Evolutionary conservation across 2,888 invertebrate genomes (phyloP), one percentile per base, ranked within the genome.

Genomic region (Lasioglossum lativentre): DNA sequence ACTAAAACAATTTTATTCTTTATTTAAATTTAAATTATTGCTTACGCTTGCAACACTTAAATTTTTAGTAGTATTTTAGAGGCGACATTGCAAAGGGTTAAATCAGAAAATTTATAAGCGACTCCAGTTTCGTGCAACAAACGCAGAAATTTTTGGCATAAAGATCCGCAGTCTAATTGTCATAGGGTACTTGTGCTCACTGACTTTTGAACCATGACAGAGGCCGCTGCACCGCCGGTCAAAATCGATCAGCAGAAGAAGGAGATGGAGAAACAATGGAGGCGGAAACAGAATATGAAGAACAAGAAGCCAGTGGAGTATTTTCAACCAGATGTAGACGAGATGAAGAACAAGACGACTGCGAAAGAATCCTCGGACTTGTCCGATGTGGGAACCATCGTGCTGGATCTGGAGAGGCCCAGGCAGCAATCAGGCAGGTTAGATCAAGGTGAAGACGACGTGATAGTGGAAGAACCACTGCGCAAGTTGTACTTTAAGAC

Each of bases 251-350:
- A 79, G 19, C 59, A 87, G n/a, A 76, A 70, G 8, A 27, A 74
- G 23, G 80, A 38, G 38, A 70, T 52, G 8, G 1, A 4, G 16
- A 83, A 84, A 52, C 66, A 87, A 34, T 85, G 90, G 47, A 89
- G 86, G 34, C 66, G 75, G n/a, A 63, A 83, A 4, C 83, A 86
- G 30, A 90, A 89, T 19, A 75, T 87, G 45, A 77, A 80, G 19
- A 82, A 90, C 66, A 89, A 90, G 79, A 59, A n/a, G 10, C 91
- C 91, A 1, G 89, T 88, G 38, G 79, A 93, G 78, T 87, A 93
- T 87, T 92, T 93, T 40, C 68, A 92, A n/a, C 19, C 6, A 16
- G 84, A 89, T 30, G 59, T 79, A 10, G 83, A 77, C 8, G 34
- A 5, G 12, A 75, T 78, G 19, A 82, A 82, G 59, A 89, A 83